These are phyloP conservation scores for Neogale vison DNA, from an alignment of 2,113 vertebrate species.

Conservation along the genomic window DNA sequence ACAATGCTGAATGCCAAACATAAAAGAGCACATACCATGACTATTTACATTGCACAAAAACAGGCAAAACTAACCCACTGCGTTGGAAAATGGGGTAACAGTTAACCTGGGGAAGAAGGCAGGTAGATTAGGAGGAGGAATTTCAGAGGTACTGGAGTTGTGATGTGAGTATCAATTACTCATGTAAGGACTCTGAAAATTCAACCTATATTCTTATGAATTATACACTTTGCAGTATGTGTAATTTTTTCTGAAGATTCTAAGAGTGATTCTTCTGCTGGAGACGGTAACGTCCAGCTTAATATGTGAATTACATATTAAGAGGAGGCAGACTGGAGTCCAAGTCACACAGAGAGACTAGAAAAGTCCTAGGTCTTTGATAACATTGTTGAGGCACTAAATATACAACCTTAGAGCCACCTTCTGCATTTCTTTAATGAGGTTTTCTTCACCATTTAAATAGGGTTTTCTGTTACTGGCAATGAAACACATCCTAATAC, in stretches of 20 bases:
- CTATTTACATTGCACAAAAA: neutral
- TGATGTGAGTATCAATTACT: neutral
- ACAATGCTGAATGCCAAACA: slow-evolving; percentile 19
- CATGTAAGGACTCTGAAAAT: neutral
- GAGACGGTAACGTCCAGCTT: neutral
- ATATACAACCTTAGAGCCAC: neutral
- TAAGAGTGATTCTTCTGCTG: neutral
- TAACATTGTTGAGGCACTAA: neutral
- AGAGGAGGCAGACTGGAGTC: neutral
- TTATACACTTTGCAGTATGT: neutral
- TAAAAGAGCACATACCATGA: neutral
- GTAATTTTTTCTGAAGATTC: neutral
- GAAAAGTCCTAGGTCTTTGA: neutral
- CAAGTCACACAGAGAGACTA: neutral
- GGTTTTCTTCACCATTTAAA: neutral
- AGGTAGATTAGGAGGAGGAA: neutral
- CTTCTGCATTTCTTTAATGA: neutral
- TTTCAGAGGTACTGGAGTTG: neutral
- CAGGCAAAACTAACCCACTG: neutral
- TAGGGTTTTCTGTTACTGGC: neutral
- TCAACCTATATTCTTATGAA: neutral
- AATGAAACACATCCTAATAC: neutral
- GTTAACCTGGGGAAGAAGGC: neutral
- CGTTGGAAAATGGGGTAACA: neutral
- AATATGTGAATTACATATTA: neutral